Percentiles rank a stretch among this genome's conserved stretches.
Evolutionary conservation across 2,888 invertebrate genomes (phyloP).

Genomic region (Sphinx pinastri): DNA sequence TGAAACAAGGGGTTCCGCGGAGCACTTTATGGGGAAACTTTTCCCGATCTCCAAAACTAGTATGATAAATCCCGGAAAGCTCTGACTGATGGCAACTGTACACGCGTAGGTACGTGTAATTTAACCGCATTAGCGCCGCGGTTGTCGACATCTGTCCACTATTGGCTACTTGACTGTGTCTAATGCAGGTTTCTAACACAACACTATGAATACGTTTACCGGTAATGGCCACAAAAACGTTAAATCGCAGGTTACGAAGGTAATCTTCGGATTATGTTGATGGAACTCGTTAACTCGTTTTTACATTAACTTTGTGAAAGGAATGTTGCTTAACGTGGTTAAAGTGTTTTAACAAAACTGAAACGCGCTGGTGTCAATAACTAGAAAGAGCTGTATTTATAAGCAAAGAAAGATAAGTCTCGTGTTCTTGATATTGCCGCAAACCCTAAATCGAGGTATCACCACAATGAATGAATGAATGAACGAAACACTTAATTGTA

Average conservation of each 20-base stretch:
- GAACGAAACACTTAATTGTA: too few relatives aligned
- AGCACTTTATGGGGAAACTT: neutral
- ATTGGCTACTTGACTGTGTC: conserved; percentile 11
- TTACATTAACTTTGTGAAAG: conserved; percentile 5
- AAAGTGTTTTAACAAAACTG: neutral
- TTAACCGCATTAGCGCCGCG: conserved; percentile 9
- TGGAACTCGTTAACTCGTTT: conserved; percentile 6
- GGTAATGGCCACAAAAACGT: conserved; percentile 12
- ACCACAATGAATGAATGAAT: too few relatives aligned
- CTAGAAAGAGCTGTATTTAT: too few relatives aligned
- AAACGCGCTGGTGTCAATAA: too few relatives aligned
- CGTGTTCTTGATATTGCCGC: too few relatives aligned
- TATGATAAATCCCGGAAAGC: neutral
- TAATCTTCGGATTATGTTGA: conserved; percentile 17
- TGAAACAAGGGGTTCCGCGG: neutral
- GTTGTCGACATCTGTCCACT: conserved; percentile 20
- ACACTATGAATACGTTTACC: conserved; percentile 6
- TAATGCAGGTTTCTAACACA: conserved; percentile 11
- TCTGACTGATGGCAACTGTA: neutral
- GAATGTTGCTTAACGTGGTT: neutral
- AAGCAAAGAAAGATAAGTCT: too few relatives aligned
- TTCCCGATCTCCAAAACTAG: neutral
- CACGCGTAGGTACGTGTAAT: neutral
- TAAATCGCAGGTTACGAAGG: conserved; percentile 17
- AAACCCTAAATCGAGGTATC: too few relatives aligned